Percentiles rank a stretch among this genome's conserved stretches.
These are phyloP conservation scores for Ypsolopha scabrella DNA, from an alignment of 2,888 invertebrate species.

Conservation along the genomic window DNA sequence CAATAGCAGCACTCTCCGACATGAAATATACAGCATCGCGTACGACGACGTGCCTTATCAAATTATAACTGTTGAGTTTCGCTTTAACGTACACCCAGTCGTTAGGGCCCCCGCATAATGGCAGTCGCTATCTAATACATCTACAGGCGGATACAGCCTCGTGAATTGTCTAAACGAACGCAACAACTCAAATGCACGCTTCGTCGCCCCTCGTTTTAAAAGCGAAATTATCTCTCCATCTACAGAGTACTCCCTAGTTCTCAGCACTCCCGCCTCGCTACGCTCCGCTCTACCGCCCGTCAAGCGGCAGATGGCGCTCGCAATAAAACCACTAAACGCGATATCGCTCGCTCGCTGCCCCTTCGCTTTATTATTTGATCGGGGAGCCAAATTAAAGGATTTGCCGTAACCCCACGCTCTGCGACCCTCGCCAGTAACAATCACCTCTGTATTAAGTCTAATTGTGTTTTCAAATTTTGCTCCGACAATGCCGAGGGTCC, in stretches of 20 bases:
- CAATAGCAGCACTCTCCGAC: not conserved
- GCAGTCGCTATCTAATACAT: slow-evolving; percentile 46
- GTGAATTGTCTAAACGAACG: slow-evolving; percentile 60
- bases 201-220: slow-evolving; percentile 45
- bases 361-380: slow-evolving; percentile 68
- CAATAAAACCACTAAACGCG: slow-evolving; percentile 71
- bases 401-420: slow-evolving; percentile 57
- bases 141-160: slow-evolving; percentile 40
- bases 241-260: slow-evolving; percentile 27
- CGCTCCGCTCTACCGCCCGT: slow-evolving; percentile 8
- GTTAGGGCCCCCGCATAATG: slow-evolving; percentile 46
- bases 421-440: slow-evolving; percentile 64
- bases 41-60: slow-evolving; percentile 30
- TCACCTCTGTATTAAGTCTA: slow-evolving; percentile 72
- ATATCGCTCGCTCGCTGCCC: slow-evolving; percentile 59
- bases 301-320: slow-evolving; percentile 66
- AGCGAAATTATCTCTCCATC: slow-evolving; percentile 67
- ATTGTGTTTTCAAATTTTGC: slow-evolving; percentile 69
- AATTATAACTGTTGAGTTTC: slow-evolving; percentile 44
- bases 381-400: slow-evolving; percentile 71
- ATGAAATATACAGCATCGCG: not conserved
- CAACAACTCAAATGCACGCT: slow-evolving; percentile 52
- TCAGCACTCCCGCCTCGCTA: not conserved
- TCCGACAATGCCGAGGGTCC: slow-evolving; percentile 53
- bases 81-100: slow-evolving; percentile 36